Base-by-base conservation (phyloP, 2,888 invertebrate genomes). In the Panopea generosa region DNA sequence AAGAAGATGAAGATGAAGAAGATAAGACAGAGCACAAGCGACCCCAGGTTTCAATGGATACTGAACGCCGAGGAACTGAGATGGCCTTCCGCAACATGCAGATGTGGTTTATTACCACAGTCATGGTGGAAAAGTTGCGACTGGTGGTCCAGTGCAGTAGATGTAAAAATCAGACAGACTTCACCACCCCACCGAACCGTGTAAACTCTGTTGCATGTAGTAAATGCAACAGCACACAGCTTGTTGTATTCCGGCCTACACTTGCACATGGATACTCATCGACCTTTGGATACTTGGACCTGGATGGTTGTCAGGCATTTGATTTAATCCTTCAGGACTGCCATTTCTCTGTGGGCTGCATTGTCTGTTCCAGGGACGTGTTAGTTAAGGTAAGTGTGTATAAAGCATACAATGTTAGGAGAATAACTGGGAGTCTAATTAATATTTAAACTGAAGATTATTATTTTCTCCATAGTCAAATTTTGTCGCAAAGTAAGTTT, bases 241-340 rank as follows among this genome's bases (percentile, higher is more conserved):
- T 89, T 47, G 84, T 88, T 18, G 86, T 81, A 18, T 92, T 90
- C 77, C 68, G 91, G 11, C 86, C 92, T 7, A 80, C 83, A 6
- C 75, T 93, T 43, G 84, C 90, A 11, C 92, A 93, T 78, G 87
- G 86, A 49, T 88, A 88, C 83, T 89, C 89, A 2, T 86, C 89
- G 18, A 86, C 90, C 11, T 77, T 92, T 59, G 93, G 93, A 38
- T 92, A 89, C 80, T 79, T 93, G 33, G 91, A 92, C 75, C 80
- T 93, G 24, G 86, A 90, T 22, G 90, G 86, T 3, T 93, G 93
- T 70, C 66, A 74, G 22, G 89, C 91, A 0, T 87, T 91, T 82
- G 93, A 93, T 75, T 71, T 92, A 1, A 84, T 92, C 56, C 85
- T 93, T 27, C 87, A 89, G 59, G 91, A 92, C 63, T 91, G 90